Percentiles rank a stretch among this genome's conserved stretches.
phyloP scores from a whole-genome alignment of 2,797 vertebrate species.

The Carapus acus region DNA sequence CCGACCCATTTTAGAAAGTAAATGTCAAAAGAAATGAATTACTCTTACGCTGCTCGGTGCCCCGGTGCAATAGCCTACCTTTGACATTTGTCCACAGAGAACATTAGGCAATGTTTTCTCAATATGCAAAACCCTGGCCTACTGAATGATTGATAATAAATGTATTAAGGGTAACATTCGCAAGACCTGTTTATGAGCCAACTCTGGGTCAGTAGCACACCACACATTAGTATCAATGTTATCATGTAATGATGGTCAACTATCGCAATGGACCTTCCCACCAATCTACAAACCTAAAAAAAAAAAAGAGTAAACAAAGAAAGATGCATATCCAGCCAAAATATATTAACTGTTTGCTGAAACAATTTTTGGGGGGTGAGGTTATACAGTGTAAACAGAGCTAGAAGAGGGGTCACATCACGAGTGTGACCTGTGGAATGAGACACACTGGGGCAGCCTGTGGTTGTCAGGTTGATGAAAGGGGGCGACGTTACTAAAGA shows the following conservation, averaged over 20 bases:
- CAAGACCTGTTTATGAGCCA: no score
- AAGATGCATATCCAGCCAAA: no score
- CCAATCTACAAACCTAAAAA: no score
- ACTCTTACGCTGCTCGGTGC: conserved; percentile 56
- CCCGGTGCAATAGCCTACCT: conserved; percentile 48
- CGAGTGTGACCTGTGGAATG: neutral
- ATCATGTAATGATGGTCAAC: no score
- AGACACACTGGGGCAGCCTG: conserved; percentile 7
- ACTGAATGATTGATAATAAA: neutral
- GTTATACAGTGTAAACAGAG: no score
- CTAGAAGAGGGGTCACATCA: no score
- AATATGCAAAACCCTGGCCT: conserved; percentile 11
- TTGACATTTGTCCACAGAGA: conserved; percentile 63
- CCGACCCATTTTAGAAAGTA: conserved; percentile 67
- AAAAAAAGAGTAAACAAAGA: no score
- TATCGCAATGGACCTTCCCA: no score
- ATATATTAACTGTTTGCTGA: no score
- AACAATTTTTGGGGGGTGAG: no score
- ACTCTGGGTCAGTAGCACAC: no score
- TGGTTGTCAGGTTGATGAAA: conserved; percentile 30
- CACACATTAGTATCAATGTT: no score
- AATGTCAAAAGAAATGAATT: conserved; percentile 76
- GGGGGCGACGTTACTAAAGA: conserved; percentile 31
- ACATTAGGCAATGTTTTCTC: conserved; percentile 18
- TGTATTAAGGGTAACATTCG: conserved; percentile 4